Base-by-base conservation (phyloP, 2,113 vertebrate genomes). In the Alexandromys fortis region DNA sequence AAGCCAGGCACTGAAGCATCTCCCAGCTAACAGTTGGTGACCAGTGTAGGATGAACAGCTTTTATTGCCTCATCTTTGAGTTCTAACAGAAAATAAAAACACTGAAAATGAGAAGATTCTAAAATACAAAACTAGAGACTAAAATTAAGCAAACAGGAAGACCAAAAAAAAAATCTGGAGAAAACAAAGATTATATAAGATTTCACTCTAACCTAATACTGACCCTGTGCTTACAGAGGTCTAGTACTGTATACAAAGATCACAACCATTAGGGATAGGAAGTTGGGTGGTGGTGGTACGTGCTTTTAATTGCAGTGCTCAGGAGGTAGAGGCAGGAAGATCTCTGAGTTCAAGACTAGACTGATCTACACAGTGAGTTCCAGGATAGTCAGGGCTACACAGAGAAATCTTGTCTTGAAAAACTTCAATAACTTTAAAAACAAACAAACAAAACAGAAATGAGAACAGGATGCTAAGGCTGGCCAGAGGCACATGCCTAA, bases 111-210 rank as follows among this genome's bases (percentile, higher is more conserved):
- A 42, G 55, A 90, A 95, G 68, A 83, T 79, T 55, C 45, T 45
- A 73, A 92, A 90, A 79, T 65, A 58, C 38, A 73, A 72, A 58
- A 82, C 67, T 52, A 90, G 47, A 81, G 67, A 86, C 17, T 24
- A 94, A 96, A 68, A 81, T 73, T 68, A 89, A 91, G 73, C 76
- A 94, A 75, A 79, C 9, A 47, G 3, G 21, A 38, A 61, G 21
- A 8, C 14, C 16, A 70, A 89, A 86, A 30, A 52, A 95, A 92
- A 86, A 13, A 83, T 30, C 7, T 12, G 89, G n/a, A 91, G 67
- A 52, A 90, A 88, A 75, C 21, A 82, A 86, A 96, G 28, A 90
- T 52, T 79, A 88, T 58, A 7, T 33, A 96, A 42, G 52, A 92
- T 0, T 38, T 73, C 14, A 38, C 17, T n/a, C 70, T 73, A 72